Conservation (phyloP, 2,113 vertebrate genomes). For the Thinocorus orbignyianus region DNA sequence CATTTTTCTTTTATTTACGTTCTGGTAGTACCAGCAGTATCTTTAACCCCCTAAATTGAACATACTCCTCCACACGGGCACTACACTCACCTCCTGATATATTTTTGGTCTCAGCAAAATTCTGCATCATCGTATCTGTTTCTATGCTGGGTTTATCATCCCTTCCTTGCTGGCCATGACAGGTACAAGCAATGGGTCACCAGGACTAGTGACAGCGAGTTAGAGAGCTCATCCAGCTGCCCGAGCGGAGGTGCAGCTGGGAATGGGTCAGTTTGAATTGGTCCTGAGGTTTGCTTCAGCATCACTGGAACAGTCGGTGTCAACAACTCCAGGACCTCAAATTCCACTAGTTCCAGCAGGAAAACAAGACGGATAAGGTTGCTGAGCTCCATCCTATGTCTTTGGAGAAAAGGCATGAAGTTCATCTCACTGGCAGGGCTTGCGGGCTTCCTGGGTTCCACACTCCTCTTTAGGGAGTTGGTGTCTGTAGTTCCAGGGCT, state of each 20-base stretch:
- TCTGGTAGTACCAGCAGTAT: neutral
- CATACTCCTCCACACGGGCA: neutral
- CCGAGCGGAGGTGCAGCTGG: neutral
- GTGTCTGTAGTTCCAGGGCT: neutral
- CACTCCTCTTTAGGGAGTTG: neutral
- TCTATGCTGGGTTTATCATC: neutral
- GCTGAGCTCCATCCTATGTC: neutral
- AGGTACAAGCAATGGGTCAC: neutral
- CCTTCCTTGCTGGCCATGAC: rapidly evolving
- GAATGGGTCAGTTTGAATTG: neutral
- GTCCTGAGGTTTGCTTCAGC: neutral
- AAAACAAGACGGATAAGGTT: neutral
- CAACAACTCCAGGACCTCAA: neutral
- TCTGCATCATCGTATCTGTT: neutral
- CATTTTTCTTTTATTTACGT: neutral
- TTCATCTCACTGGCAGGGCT: neutral
- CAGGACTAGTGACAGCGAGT: neutral
- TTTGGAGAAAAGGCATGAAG: neutral
- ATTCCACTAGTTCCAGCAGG: neutral
- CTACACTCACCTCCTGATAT: rapidly evolving
- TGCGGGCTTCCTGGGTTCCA: neutral
- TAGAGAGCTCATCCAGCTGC: neutral
- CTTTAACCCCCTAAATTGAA: neutral
- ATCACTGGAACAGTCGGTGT: neutral
- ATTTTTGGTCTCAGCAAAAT: neutral